Evolutionary conservation across 1,140 invertebrate genomes (phyloP).

Genomic region (Andricus grossulariae): DNA sequence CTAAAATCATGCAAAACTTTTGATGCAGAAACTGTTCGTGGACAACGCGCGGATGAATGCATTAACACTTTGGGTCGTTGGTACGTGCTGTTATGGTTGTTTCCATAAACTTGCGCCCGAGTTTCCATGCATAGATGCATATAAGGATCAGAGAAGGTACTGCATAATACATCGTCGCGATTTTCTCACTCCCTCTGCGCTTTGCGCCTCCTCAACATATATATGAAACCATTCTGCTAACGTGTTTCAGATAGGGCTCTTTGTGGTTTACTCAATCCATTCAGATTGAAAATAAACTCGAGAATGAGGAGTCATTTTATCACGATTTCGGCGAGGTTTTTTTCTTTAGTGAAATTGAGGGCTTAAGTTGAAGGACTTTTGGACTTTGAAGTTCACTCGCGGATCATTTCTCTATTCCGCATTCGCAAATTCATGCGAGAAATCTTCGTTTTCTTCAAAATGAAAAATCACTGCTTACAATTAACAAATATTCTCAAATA

Average conservation of each 20-base stretch:
- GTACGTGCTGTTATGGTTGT: conserved; percentile 38
- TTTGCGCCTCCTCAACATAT: conserved; percentile 42
- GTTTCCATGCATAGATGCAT: conserved; percentile 62
- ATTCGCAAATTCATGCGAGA: no score
- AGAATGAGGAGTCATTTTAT: conserved; percentile 75
- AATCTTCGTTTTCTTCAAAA: no score
- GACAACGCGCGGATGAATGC: conserved; percentile 19
- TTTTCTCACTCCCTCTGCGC: conserved; percentile 46
- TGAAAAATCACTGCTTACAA: no score
- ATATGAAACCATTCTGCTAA: conserved; percentile 61
- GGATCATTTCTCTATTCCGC: no score
- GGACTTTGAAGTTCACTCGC: neutral
- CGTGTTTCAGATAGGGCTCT: conserved; percentile 71
- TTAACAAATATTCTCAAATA: no score
- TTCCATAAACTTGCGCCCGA: conserved; percentile 43
- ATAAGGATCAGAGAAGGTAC: conserved; percentile 57
- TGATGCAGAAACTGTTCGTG: neutral
- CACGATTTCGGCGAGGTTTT: conserved; percentile 66
- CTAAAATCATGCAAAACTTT: neutral
- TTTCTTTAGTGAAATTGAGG: conserved; percentile 72
- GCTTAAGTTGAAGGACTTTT: conserved; percentile 63
- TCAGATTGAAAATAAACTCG: conserved; percentile 75
- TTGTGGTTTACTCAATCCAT: conserved; percentile 61
- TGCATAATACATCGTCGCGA: conserved; percentile 61
- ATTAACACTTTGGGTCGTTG: conserved; percentile 52